Percentiles rank a stretch among this genome's conserved stretches.
Evolutionary conservation across 2,888 invertebrate species (phyloP).

Genomic region (Dendrolimus houi): DNA sequence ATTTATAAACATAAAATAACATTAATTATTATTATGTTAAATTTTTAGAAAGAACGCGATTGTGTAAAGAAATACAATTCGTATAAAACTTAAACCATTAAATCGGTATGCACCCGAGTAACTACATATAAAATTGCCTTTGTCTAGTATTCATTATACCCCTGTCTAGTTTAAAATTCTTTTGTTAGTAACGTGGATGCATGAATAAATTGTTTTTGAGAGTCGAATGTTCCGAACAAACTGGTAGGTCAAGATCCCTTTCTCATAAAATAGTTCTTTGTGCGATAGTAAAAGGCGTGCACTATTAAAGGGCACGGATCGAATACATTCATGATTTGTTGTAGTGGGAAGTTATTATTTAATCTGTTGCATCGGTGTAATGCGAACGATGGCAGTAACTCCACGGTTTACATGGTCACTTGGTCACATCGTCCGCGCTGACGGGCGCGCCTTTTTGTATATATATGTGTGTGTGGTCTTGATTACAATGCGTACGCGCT

Average conservation of each 20-base stretch:
- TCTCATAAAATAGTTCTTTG: conserved; percentile 71
- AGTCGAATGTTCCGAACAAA: conserved; percentile 62
- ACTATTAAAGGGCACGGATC: conserved; percentile 66
- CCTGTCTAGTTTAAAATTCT: conserved; percentile 73
- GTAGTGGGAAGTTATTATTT: conserved; percentile 39
- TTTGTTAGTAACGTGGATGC: conserved; percentile 68
- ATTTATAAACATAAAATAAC: no score
- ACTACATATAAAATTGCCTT: conserved; percentile 65
- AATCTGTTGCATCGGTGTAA: conserved; percentile 22
- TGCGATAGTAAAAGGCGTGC: conserved; percentile 67
- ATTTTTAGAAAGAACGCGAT: no score
- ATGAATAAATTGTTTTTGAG: conserved; percentile 73
- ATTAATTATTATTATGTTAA: no score
- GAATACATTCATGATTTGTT: conserved; percentile 44
- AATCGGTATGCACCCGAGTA: conserved; percentile 65
- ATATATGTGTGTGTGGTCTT: conserved; percentile 29
- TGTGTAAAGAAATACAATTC: neutral
- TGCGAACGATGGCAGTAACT: neutral
- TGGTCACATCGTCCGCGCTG: conserved; percentile 11
- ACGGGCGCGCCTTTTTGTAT: conserved; percentile 25
- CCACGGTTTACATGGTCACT: conserved; percentile 8
- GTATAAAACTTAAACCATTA: conserved; percentile 20
- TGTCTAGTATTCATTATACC: conserved; percentile 73
- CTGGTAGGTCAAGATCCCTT: conserved; percentile 76
- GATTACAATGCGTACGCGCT: conserved; percentile 55